These are phyloP conservation scores for Melipona beecheii DNA, from an alignment of 2,888 invertebrate genomes.

Conservation along the genomic window DNA sequence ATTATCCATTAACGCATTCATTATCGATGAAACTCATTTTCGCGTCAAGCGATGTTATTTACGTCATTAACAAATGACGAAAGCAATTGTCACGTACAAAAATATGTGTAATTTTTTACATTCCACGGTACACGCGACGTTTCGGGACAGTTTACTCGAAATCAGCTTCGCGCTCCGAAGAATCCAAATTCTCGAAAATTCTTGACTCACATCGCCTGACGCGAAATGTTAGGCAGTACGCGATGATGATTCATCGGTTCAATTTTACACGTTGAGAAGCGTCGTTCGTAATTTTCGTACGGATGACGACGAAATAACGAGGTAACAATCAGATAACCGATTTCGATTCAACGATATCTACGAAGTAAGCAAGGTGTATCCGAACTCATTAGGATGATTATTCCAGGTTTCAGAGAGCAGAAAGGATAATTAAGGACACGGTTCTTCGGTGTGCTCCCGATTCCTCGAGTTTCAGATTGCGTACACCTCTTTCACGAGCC, in stretches of 20 bases:
- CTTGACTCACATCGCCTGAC: not conserved
- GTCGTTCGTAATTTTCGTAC: not conserved
- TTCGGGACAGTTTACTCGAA: too few relatives aligned
- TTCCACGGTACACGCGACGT: too few relatives aligned
- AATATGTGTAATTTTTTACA: too few relatives aligned
- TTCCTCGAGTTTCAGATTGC: constrained; percentile 49
- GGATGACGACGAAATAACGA: too few relatives aligned
- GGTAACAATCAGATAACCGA: not conserved
- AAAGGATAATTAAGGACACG: constrained; percentile 53
- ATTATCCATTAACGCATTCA: too few relatives aligned
- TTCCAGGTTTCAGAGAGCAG: constrained; percentile 21
- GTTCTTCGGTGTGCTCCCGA: constrained; percentile 35
- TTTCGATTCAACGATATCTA: not conserved
- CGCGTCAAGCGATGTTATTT: too few relatives aligned
- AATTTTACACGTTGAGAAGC: not conserved
- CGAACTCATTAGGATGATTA: constrained; percentile 37
- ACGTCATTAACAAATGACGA: too few relatives aligned
- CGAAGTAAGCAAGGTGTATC: constrained; percentile 5
- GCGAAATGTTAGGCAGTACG: not conserved
- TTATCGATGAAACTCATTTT: too few relatives aligned
- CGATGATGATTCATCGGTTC: not conserved
- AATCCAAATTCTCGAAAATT: not conserved
- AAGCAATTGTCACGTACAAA: too few relatives aligned
- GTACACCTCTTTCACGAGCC: constrained; percentile 38
- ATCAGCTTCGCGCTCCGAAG: too few relatives aligned